Base-by-base conservation (phyloP, 2,797 vertebrate genomes). In the Macroramphosus scolopax region DNA sequence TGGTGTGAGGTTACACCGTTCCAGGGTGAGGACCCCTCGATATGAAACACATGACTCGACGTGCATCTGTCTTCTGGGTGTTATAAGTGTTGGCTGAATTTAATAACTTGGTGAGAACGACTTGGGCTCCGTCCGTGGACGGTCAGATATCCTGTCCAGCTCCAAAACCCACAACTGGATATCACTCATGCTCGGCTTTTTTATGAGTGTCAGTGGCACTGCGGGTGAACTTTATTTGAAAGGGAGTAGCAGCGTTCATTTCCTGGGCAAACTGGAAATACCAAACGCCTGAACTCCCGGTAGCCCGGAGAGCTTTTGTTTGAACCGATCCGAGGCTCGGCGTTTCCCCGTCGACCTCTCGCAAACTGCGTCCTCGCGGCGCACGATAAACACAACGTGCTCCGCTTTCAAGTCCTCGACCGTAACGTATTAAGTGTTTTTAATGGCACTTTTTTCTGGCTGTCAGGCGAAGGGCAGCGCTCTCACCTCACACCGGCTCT, bases 211-310 rank as follows among this genome's bases (percentile, higher is more conserved):
- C 39, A 62, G n/a, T 67, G 50, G 59, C 62, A 68, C 43, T 53
- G 14, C 24, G 46, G 39, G 37, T 74, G 58, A 82, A 75, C 64
- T 68, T 65, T 40, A 66, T 77, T 63, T 73, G 51, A 77, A 62
- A 63, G 24, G 64, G 38, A 55, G 48, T 59, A 38, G 63, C 52
- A 32, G 33, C 25, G 57, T 56, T 61, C 36, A 57, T 15, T 56
- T 52, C 61, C 44, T 54, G 51, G 51, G 18, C 64, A 29, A 78
- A 68, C 16, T 60, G 65, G 66, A 66, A 72, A 80, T 35, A 43
- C 50, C 65, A 80, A 69, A 72, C 68, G 45, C 2, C 57, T 81
- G 75, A 82, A 80, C 78, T 79, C 61, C 1, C 24, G 47, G 55
- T 63, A 68, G 67, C 63, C 72, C 10, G 35, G 56, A 31, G 62